phyloP scores from a whole-genome alignment of 1,140 invertebrate species.

The Muscidifurax raptorellus region DNA sequence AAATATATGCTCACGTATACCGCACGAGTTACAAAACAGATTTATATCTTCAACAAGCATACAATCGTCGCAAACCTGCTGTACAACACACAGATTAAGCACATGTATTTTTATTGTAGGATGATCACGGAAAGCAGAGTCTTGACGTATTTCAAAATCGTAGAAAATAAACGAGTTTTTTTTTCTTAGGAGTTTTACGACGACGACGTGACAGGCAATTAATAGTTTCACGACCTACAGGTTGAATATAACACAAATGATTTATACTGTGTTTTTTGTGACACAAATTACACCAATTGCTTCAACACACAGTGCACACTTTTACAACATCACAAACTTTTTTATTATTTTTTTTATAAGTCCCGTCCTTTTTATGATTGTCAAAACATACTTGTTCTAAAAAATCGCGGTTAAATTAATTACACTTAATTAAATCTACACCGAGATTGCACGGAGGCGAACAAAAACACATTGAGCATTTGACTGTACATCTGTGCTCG shows the following conservation, averaged over 20 bases:
- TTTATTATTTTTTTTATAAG: no score
- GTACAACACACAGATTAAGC: neutral
- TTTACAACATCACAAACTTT: neutral
- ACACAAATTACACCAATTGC: no score
- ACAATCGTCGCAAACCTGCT: neutral
- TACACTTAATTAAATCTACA: neutral
- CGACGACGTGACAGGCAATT: no score
- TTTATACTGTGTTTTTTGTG: no score
- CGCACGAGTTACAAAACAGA: neutral
- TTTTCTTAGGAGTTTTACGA: neutral
- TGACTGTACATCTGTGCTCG: neutral
- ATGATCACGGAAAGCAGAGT: neutral
- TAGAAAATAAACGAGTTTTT: neutral
- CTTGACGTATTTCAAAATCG: neutral
- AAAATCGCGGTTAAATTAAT: neutral
- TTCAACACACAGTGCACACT: neutral
- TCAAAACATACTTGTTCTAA: neutral
- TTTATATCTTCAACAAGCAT: no score
- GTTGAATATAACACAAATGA: no score
- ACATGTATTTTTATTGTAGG: neutral
- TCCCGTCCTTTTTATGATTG: neutral
- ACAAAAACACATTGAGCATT: neutral
- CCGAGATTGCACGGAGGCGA: neutral
- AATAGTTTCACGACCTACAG: no score
- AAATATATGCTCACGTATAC: conserved; percentile 30